phyloP scores from a whole-genome alignment of 2,113 vertebrate genomes.

The Podocnemis expansa region DNA sequence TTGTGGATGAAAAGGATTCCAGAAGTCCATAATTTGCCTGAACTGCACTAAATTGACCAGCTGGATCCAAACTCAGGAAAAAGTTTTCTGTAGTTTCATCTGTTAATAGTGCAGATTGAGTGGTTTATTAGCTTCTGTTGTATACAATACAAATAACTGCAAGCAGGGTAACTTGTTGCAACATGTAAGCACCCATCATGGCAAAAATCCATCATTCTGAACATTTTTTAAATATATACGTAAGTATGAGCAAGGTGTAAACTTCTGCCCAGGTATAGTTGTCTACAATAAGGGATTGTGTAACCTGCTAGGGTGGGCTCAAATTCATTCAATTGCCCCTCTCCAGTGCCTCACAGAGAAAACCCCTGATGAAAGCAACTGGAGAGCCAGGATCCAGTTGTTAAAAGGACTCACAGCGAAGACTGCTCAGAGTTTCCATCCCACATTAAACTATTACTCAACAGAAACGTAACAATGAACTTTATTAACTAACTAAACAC shows the following conservation, averaged over 20 bases:
- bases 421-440: too few species aligned
- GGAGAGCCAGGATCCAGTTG: too few species aligned
- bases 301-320: slow-evolving; percentile 12
- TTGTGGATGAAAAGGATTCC: fast-evolving
- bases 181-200: slow-evolving; percentile 4
- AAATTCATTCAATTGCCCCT: too few species aligned
- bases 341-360: too few species aligned
- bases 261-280: slow-evolving; percentile 2
- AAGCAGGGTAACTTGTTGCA: slow-evolving; percentile 12
- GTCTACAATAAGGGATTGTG: background rate
- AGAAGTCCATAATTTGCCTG: background rate
- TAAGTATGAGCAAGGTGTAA: background rate
- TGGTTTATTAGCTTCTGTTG: background rate
- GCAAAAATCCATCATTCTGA: slow-evolving; percentile 28
- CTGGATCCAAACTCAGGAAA: background rate
- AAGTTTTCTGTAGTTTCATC: background rate
- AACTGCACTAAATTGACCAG: background rate
- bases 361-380: too few species aligned
- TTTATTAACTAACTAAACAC: too few species aligned
- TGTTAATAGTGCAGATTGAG: background rate
- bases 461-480: too few species aligned
- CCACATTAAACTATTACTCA: too few species aligned
- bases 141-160: background rate
- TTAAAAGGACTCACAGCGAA: too few species aligned
- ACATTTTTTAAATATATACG: background rate